Conservation (phyloP, 2,888 invertebrate genomes). For the Nezara viridula region DNA sequence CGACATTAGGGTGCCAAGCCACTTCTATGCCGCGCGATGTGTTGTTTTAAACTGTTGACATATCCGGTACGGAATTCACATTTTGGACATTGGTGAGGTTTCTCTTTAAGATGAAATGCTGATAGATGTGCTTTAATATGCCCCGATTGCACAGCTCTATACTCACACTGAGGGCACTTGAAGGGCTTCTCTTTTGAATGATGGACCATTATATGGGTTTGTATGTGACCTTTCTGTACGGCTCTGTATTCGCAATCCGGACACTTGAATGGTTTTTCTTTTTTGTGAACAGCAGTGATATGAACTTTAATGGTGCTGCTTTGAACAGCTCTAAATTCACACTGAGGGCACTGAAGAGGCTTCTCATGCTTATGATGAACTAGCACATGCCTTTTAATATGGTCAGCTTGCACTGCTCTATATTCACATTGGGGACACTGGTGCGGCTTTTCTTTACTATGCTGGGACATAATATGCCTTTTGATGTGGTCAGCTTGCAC, state of each 20-base stretch:
- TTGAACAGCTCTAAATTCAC: constrained; percentile 22
- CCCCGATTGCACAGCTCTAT: not conserved
- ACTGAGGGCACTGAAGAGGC: not conserved
- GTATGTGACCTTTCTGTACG: constrained; percentile 5
- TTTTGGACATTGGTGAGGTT: not conserved
- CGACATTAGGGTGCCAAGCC: not conserved
- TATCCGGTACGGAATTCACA: constrained; percentile 21
- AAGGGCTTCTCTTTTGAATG: constrained; percentile 17
- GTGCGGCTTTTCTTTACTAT: constrained; percentile 4
- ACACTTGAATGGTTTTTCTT: constrained; percentile 15
- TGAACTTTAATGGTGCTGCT: constrained; percentile 10
- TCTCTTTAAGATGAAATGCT: constrained; percentile 3
- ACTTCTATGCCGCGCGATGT: not conserved
- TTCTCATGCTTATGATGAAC: constrained; percentile 15
- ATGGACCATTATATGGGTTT: constrained; percentile 28
- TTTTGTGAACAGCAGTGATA: constrained; percentile 26
- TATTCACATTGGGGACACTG: not conserved
- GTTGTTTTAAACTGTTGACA: constrained; percentile 15
- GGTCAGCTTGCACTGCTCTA: not conserved
- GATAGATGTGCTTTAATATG: constrained; percentile 5
- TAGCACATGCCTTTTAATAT: not conserved
- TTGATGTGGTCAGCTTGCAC: not conserved
- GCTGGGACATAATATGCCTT: constrained; percentile 17
- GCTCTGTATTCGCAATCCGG: constrained; percentile 4
- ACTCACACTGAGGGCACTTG: constrained; percentile 16